These are phyloP conservation scores for Trachurus trachurus DNA, from an alignment of 2,797 vertebrate species.

Conservation along the genomic window DNA sequence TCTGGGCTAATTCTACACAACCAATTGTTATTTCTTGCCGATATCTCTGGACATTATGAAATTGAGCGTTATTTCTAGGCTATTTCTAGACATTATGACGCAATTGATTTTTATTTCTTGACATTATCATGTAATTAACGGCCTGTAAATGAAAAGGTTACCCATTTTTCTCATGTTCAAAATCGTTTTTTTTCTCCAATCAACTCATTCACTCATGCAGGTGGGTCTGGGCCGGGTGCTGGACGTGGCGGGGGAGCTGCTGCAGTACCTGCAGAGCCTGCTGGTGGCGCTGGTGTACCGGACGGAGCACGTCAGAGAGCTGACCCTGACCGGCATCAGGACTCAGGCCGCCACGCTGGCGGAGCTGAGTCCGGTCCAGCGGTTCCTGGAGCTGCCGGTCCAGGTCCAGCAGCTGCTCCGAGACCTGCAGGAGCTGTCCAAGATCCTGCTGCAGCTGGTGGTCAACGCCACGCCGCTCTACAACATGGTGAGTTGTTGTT, in stretches of 20 bases:
- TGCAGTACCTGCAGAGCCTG: slow-evolving; percentile 70
- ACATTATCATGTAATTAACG: too few relatives aligned
- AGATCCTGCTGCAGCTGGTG: slow-evolving; percentile 79
- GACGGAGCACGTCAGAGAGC: slow-evolving; percentile 53
- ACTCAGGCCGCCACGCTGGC: slow-evolving; percentile 48
- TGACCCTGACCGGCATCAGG: slow-evolving; percentile 39
- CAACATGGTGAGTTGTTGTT: slow-evolving; percentile 39
- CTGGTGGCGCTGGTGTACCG: slow-evolving; percentile 65
- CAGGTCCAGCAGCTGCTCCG: slow-evolving; percentile 62
- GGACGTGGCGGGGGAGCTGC: slow-evolving; percentile 54
- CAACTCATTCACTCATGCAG: too few relatives aligned
- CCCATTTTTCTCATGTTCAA: too few relatives aligned
- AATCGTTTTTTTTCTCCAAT: too few relatives aligned
- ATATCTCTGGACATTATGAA: too few relatives aligned
- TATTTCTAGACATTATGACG: too few relatives aligned
- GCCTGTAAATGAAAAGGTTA: too few relatives aligned
- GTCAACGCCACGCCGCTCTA: slow-evolving; percentile 84
- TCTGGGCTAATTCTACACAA: too few relatives aligned
- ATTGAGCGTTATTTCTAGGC: too few relatives aligned
- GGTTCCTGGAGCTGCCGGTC: slow-evolving; percentile 65
- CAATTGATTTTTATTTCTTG: too few relatives aligned
- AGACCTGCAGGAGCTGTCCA: slow-evolving; percentile 75
- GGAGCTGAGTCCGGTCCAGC: slow-evolving; percentile 55
- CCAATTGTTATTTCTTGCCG: too few relatives aligned
- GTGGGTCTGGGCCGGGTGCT: slow-evolving; percentile 69